Evolutionary conservation across 2,797 vertebrate genomes (phyloP), one percentile per base, ranked within the genome.

Genomic region (Aulostomus chinensis): DNA sequence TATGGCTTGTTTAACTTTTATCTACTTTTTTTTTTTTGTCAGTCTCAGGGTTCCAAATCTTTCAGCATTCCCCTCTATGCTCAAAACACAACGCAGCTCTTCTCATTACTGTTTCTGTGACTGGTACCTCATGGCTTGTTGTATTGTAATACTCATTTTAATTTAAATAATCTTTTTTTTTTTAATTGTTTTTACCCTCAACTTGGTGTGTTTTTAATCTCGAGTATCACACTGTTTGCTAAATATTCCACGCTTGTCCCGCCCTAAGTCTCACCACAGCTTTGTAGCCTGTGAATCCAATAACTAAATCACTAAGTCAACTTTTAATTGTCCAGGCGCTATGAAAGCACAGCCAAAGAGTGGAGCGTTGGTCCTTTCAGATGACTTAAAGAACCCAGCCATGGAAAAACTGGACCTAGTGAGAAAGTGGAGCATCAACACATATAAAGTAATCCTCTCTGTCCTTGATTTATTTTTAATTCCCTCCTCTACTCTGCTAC

Each of bases 381-480:
- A 99, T 53, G 97, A 99, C 80, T 72, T 95, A 22, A 98, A 95
- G 88, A 98, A 89, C 80, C 95, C 96, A 14, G 96, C 97, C 13
- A 93, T 99, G 91, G 97, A 99, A 81, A 99, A 98, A 80, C 82
- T 99, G 78, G 97, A 99, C 64, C 83, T 99, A 36, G 95, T 99
- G 82, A 93, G 95, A 77, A 98, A 94, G 83, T 99, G 97, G 97
- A 98, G 97, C 88, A 91, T 99, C 81, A 99, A 96, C 84, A 98
- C 96, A 1, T 99, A 99, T 39, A 99, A 99, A 94, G 97, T 99
- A 90, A 83, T 88, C 74, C 20, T 54, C 29, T 45, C 6, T 57
- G 13, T 48, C 33, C 35, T 56, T 63, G 10, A 32, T 55, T 61
- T 58, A 9, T 49, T 59, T 64, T 37, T 31, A n/a, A 50, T 13